Percentiles rank a stretch among this genome's conserved stretches.
Evolutionary conservation across 1,140 invertebrate genomes (phyloP).

Genomic region (Amyelois transitella): DNA sequence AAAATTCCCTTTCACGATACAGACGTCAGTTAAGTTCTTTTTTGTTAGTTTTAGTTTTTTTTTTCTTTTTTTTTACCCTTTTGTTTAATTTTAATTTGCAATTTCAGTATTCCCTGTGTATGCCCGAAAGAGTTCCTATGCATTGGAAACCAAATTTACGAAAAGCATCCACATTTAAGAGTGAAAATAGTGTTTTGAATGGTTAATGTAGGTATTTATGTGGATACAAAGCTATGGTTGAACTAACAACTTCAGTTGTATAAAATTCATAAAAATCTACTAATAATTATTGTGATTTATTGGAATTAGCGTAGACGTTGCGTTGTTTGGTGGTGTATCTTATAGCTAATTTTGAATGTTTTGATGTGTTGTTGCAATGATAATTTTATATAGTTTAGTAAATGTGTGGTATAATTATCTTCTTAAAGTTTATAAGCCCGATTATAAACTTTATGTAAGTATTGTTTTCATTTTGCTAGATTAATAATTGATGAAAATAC

Average conservation of each 20-base stretch:
- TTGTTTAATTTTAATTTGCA: slow-evolving; percentile 68
- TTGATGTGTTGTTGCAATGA: slow-evolving; percentile 69
- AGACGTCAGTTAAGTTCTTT: slow-evolving; percentile 4
- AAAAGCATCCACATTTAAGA: slow-evolving; percentile 71
- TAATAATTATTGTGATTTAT: slow-evolving; percentile 26
- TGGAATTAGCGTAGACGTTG: slow-evolving; percentile 61
- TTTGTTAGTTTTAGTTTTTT: slow-evolving; percentile 20
- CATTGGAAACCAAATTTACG: slow-evolving; percentile 72
- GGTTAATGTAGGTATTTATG: slow-evolving; percentile 70
- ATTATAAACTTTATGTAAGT: slow-evolving; percentile 48
- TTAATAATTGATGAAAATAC: neutral
- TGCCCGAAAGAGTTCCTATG: slow-evolving; percentile 73
- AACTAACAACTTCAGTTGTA: slow-evolving; percentile 46
- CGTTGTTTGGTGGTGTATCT: slow-evolving; percentile 65
- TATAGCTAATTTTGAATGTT: slow-evolving; percentile 70
- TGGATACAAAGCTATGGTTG: slow-evolving; percentile 38
- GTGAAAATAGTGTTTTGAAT: slow-evolving; percentile 73
- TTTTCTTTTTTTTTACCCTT: slow-evolving; percentile 39
- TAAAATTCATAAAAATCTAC: slow-evolving; percentile 19
- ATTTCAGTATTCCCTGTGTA: slow-evolving; percentile 75
- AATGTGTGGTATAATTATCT: slow-evolving; percentile 58
- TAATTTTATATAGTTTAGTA: slow-evolving; percentile 58
- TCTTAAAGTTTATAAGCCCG: slow-evolving; percentile 50
- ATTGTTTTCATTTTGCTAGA: neutral
- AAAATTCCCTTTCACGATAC: neutral